Conservation (phyloP, 1,140 invertebrate genomes). For the Anoplolepis gracilipes region DNA sequence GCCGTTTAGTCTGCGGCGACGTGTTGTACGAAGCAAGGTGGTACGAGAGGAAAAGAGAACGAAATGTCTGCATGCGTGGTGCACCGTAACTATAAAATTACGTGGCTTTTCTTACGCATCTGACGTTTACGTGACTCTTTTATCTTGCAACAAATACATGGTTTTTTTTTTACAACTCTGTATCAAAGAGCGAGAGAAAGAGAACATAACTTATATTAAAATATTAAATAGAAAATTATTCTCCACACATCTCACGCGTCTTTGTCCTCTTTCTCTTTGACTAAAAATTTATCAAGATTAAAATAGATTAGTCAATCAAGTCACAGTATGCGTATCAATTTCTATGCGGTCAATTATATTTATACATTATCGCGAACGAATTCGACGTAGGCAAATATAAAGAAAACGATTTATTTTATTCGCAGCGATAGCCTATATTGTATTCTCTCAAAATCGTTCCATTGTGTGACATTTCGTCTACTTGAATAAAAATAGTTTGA, state of each 20-base stretch:
- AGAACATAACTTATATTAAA: background rate
- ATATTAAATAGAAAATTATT: too few relatives aligned
- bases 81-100: constrained; percentile 36
- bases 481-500: background rate
- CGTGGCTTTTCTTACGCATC: background rate
- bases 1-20: constrained; percentile 52
- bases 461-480: background rate
- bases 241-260: too few relatives aligned
- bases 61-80: background rate
- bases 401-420: too few relatives aligned
- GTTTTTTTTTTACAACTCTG: background rate
- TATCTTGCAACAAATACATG: background rate
- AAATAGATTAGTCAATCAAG: background rate
- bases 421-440: too few relatives aligned
- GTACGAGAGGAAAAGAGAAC: background rate
- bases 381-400: background rate
- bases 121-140: background rate
- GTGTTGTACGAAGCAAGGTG: background rate
- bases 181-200: background rate
- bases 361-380: background rate
- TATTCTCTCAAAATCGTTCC: background rate
- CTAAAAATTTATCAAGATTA: background rate
- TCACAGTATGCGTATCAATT: background rate
- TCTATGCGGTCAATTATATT: constrained; percentile 17
- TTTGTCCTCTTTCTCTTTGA: background rate